Evolutionary conservation across 2,113 vertebrate species (phyloP).

Genomic region (Felis catus): DNA sequence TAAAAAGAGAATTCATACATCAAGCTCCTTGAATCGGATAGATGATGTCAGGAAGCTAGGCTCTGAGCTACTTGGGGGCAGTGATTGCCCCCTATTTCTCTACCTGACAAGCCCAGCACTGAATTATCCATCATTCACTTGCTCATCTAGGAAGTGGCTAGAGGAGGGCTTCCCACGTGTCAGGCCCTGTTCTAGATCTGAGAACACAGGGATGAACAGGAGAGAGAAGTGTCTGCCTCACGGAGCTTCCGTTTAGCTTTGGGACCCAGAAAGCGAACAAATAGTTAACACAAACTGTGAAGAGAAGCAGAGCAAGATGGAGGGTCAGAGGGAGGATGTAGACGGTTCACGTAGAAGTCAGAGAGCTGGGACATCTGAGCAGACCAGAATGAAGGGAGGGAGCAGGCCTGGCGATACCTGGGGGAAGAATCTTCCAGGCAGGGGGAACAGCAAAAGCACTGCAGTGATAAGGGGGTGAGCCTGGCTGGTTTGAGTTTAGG

Average conservation of each 20-base stretch:
- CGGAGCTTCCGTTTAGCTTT: not conserved
- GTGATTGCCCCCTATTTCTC: not conserved
- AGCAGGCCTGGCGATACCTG: not conserved
- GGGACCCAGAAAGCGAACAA: not conserved
- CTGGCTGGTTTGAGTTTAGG: not conserved
- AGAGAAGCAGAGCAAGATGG: not conserved
- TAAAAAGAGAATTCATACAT: not conserved
- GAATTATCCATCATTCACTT: not conserved
- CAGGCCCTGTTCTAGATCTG: not conserved
- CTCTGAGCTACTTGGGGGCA: not conserved
- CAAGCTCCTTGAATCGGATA: not conserved
- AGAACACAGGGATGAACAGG: not conserved
- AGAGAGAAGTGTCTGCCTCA: not conserved
- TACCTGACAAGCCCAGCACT: not conserved
- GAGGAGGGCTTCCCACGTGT: not conserved
- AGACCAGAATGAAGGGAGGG: not conserved
- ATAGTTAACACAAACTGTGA: not conserved
- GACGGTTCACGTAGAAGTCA: not conserved
- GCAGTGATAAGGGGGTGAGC: not conserved
- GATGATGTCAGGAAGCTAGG: not conserved
- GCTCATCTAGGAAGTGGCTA: not conserved
- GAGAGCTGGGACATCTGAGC: not conserved
- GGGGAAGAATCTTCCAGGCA: not conserved
- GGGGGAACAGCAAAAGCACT: not conserved
- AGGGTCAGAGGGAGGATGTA: not conserved